A percentile compares a stretch with the other conserved stretches of the same genome.
These are phyloP conservation scores for Drosophila malerkotliana DNA, from an alignment of 1,140 invertebrate genomes.

Conservation along the genomic window DNA sequence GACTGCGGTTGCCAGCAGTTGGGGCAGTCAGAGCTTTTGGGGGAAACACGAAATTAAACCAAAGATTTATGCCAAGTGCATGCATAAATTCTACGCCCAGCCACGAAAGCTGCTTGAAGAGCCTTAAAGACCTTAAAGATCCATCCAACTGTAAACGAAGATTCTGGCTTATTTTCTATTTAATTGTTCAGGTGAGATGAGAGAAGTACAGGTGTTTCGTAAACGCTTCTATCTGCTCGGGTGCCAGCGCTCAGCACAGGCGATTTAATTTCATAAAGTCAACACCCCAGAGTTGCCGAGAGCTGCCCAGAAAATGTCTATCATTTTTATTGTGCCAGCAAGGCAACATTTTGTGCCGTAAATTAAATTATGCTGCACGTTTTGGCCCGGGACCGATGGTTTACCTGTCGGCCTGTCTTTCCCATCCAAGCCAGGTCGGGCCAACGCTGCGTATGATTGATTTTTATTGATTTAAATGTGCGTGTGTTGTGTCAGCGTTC, in stretches of 20 bases:
- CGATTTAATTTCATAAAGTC: conserved; percentile 53
- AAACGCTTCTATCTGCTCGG: conserved; percentile 25
- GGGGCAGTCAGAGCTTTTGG: not conserved
- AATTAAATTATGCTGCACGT: conserved; percentile 68
- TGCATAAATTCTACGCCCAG: conserved; percentile 17
- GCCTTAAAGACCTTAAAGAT: conserved; percentile 34
- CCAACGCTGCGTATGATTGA: conserved; percentile 68
- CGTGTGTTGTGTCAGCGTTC: conserved; percentile 18
- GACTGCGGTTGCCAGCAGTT: conserved; percentile 24
- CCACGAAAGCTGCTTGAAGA: not conserved
- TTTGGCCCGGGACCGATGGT: conserved; percentile 24
- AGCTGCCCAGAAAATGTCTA: conserved; percentile 45
- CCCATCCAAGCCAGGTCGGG: not conserved
- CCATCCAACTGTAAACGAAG: conserved; percentile 12
- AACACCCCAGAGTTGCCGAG: not conserved
- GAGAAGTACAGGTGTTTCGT: not conserved
- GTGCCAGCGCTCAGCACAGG: not conserved
- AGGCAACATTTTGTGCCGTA: conserved; percentile 48
- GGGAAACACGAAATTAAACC: conserved; percentile 50
- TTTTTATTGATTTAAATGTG: conserved; percentile 75
- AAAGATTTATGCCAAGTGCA: conserved; percentile 52
- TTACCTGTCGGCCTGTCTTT: conserved; percentile 33
- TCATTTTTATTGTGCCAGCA: conserved; percentile 52
- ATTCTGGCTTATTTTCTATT: conserved; percentile 13
- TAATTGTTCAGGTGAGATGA: conserved; percentile 23